phyloP scores from a whole-genome alignment of 2,797 vertebrate species.

The Typhlichthys eigenmanni region DNA sequence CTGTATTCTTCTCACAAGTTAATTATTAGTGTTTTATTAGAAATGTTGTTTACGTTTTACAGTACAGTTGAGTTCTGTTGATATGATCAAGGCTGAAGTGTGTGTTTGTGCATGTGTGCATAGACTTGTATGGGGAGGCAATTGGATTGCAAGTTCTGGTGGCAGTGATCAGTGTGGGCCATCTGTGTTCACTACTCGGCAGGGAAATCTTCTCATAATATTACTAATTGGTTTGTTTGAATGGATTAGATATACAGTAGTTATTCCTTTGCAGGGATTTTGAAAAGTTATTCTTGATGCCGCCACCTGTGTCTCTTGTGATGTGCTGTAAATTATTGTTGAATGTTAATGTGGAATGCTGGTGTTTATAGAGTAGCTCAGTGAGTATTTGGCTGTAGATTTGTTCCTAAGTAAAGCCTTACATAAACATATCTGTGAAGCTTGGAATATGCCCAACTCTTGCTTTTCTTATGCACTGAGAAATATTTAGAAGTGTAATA shows the following conservation, averaged over 20 bases:
- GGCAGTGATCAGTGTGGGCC: slow-evolving; percentile 41
- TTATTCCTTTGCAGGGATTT: slow-evolving; percentile 32
- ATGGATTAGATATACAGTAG: slow-evolving; percentile 49
- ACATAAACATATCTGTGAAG: slow-evolving; percentile 62
- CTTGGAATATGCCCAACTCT: slow-evolving; percentile 35
- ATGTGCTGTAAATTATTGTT: slow-evolving; percentile 36
- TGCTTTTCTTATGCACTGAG: slow-evolving; percentile 8
- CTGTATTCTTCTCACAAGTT: no score
- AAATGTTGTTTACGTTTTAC: no score
- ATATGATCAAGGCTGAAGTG: slow-evolving; percentile 8
- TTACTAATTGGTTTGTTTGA: slow-evolving; percentile 53
- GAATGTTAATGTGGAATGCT: slow-evolving; percentile 56
- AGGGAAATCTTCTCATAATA: slow-evolving; percentile 50
- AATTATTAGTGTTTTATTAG: no score
- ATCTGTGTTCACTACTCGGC: slow-evolving; percentile 57
- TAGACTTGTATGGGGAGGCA: slow-evolving; percentile 9
- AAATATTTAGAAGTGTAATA: slow-evolving; percentile 8
- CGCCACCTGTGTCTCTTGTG: slow-evolving; percentile 49
- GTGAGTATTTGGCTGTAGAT: slow-evolving; percentile 63
- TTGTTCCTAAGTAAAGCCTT: slow-evolving; percentile 60
- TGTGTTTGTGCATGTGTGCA: slow-evolving; percentile 15
- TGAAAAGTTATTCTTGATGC: slow-evolving; percentile 59
- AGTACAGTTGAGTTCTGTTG: no score
- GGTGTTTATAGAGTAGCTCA: slow-evolving; percentile 59
- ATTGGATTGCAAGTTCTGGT: slow-evolving; percentile 16